Percentiles rank a stretch among this genome's conserved stretches.
These are phyloP conservation scores for Cavia porcellus DNA, from an alignment of 2,113 vertebrate genomes.

Conservation along the genomic window DNA sequence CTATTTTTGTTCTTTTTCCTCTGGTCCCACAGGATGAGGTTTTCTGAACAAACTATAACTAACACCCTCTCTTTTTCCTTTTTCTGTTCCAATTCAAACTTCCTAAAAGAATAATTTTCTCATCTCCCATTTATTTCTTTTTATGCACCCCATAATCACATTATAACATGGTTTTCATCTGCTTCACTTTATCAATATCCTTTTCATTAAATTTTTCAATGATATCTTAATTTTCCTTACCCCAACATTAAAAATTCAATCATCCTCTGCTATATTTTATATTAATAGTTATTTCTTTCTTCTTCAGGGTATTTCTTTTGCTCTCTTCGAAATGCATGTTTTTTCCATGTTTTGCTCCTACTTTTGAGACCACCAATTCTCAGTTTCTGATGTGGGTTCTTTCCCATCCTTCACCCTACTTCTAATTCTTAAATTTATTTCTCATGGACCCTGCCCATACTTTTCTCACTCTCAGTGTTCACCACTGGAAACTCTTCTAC, in stretches of 20 bases:
- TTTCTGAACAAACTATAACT: constrained; percentile 60
- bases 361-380: not conserved
- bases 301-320: not conserved
- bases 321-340: not conserved
- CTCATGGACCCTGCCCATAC: not conserved
- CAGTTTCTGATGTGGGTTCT: not conserved
- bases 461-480: not conserved
- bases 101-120: constrained; percentile 30
- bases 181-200: not conserved
- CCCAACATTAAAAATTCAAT: not conserved
- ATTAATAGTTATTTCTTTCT: not conserved
- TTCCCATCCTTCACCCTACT: not conserved
- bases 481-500: not conserved
- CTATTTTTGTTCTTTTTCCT: constrained; percentile 27
- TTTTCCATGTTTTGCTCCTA: not conserved
- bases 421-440: not conserved
- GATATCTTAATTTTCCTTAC: not conserved
- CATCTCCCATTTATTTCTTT: not conserved
- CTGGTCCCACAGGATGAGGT: constrained; percentile 28
- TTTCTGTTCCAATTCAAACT: constrained; percentile 55
- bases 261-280: not conserved
- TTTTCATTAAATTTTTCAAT: not conserved
- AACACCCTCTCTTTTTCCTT: constrained; percentile 33
- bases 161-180: not conserved
- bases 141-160: not conserved